Conservation (phyloP, 1,140 invertebrate genomes). For the Triops cancriformis region DNA sequence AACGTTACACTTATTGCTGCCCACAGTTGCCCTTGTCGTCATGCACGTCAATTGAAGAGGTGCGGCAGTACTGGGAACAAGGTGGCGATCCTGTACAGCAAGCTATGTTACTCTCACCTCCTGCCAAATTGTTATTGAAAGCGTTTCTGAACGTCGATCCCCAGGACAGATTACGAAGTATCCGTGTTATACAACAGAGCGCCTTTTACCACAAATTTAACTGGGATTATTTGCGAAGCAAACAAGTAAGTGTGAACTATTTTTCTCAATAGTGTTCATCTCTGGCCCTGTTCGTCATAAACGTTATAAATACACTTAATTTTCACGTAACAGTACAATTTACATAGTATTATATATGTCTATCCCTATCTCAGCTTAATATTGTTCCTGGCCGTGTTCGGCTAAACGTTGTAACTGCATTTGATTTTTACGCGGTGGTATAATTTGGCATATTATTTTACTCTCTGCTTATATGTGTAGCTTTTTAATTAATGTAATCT, state of each 20-base stretch:
- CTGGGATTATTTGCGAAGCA: constrained; percentile 40
- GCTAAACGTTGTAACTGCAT: no score
- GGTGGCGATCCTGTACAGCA: neutral
- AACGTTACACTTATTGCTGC: neutral
- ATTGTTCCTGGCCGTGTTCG: no score
- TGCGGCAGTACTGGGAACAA: neutral
- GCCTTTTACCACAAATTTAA: constrained; percentile 45
- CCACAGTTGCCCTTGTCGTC: neutral
- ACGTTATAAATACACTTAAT: neutral
- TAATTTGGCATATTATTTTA: no score
- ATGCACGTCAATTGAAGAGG: neutral
- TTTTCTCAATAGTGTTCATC: neutral
- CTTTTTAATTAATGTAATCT: no score
- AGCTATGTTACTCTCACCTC: neutral
- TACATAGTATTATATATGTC: no score
- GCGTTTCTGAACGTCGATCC: constrained; percentile 42
- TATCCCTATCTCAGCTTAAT: no score
- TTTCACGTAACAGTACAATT: no score
- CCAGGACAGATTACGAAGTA: constrained; percentile 39
- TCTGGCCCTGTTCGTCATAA: neutral
- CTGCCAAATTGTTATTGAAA: constrained; percentile 40
- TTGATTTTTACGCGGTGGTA: no score
- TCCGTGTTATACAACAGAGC: constrained; percentile 42
- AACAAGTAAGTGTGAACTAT: constrained; percentile 33
- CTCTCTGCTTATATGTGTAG: no score